Base-by-base conservation (phyloP, 1,140 invertebrate species). In the Leptinotarsa undecemlineata region DNA sequence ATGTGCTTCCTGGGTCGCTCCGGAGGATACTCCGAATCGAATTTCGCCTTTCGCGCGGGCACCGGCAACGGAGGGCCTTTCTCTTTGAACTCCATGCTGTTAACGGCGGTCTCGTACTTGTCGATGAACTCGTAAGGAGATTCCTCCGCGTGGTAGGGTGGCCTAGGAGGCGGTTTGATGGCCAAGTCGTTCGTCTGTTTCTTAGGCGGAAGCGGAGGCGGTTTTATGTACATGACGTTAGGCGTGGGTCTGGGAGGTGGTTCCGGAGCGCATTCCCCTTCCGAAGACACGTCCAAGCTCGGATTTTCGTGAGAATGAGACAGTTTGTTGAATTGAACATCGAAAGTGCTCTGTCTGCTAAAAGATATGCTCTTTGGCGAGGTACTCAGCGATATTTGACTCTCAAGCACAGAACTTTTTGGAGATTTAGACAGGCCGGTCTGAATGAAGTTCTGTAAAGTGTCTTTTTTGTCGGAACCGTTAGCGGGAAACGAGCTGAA, bases 191-290 rank as follows among this genome's bases (percentile, higher is more conserved):
- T 76, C 26, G 78, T 73, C 74, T 92, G 88, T 81, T 95, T 94
- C 84, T 96, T 96, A 0, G 94, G 94, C 3, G 94, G 94, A 72
- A 96, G 86, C 1, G 94, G 94, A 13, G 94, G 94, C 1, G 94
- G 94, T 77, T 94, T 89, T 68, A 90, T 87, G 85, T 82, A 86
- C 84, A 82, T 89, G 82, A 74, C 81, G 82, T 75, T 85, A 82
- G 71, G 85, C n/a, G 86, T 88, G 2, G 90, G 91, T 68, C 92
- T 85, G 3, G 92, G 92, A 15, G 92, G 92, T 23, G 90, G 90
- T 85, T 93, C 90, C 0, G 92, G 93, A 20, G 90, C 90, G 78
- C 77, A 78, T 68, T 85, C 84, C 1, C 80, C 78, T 74, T 83
- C 84, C 3, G 83, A 84, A 5, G 82, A 83, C 23, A 84, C 71